Conservation (phyloP, 1,140 invertebrate species). For the Lanistes nyassanus region DNA sequence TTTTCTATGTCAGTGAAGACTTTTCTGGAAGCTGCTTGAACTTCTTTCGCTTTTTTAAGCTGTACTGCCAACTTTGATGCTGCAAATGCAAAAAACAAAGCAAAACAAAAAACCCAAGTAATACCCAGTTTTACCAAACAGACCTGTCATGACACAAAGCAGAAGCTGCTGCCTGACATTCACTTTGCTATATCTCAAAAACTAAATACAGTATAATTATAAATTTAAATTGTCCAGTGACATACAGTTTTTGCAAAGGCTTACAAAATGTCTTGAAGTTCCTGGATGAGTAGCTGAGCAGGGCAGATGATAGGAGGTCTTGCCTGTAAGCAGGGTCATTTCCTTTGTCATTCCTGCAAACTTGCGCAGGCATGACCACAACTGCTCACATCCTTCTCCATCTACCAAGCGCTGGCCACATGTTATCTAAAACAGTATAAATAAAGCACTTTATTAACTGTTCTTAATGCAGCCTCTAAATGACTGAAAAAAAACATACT, state of each 20-base stretch:
- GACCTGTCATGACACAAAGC: too few species aligned
- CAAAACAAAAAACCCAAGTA: too few species aligned
- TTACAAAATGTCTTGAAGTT: not conserved
- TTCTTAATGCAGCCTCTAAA: not conserved
- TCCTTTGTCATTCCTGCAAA: conserved; percentile 33
- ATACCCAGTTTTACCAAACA: too few species aligned
- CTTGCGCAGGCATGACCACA: conserved; percentile 33
- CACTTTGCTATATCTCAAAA: not conserved
- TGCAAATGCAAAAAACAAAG: too few species aligned
- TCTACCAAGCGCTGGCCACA: conserved; percentile 29
- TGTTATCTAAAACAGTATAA: conserved; percentile 4
- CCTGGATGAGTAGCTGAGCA: not conserved
- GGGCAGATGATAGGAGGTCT: conserved; percentile 22
- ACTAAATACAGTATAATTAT: not conserved
- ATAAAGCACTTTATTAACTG: not conserved
- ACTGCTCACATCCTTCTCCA: conserved; percentile 30
- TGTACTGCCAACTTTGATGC: too few species aligned
- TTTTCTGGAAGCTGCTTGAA: too few species aligned
- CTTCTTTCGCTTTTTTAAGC: too few species aligned
- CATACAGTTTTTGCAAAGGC: not conserved
- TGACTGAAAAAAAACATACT: not conserved
- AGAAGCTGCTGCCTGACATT: too few species aligned
- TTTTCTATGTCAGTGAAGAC: too few species aligned
- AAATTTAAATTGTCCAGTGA: not conserved
- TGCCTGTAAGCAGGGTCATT: conserved; percentile 27